These are phyloP conservation scores for Neosilurus hyrtlii DNA, from an alignment of 2,797 vertebrate species.

Conservation along the genomic window DNA sequence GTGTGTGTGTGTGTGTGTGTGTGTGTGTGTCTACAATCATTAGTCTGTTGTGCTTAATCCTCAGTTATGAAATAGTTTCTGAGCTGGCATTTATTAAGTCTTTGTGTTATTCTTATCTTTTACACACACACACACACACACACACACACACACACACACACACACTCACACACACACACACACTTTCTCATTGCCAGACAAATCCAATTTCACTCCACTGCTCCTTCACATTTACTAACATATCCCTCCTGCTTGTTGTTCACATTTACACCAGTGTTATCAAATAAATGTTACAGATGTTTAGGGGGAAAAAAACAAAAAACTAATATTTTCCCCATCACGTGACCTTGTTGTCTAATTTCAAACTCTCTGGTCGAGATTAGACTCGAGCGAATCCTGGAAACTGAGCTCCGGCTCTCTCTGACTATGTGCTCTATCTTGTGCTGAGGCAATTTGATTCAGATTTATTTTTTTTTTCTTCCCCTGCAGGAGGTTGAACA, in stretches of 20 bases:
- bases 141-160: neutral
- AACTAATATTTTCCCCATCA: neutral
- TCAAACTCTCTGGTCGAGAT: neutral
- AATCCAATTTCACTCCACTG: neutral
- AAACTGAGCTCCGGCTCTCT: neutral
- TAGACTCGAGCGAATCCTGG: neutral
- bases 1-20: neutral
- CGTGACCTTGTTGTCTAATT: neutral
- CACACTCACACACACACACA: neutral
- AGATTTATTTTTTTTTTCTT: neutral
- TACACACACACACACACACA: neutral
- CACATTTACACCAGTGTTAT: neutral
- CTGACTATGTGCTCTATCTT: neutral
- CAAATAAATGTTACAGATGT: neutral
- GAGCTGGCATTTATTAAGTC: slow-evolving; percentile 2
- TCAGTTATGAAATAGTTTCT: slow-evolving; percentile 14
- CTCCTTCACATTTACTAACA: neutral
- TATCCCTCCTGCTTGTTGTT: neutral
- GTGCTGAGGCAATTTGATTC: neutral
- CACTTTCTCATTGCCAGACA: neutral
- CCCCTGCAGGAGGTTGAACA: slow-evolving; percentile 1
- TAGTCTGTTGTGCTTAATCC: neutral
- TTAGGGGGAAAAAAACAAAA: neutral
- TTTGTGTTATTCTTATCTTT: slow-evolving; percentile 13
- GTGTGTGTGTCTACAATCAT: slow-evolving; percentile 14